A percentile compares a stretch with the other conserved stretches of the same genome.
Evolutionary conservation across 2,113 vertebrate species (phyloP).

Genomic region (Ovis canadensis): DNA sequence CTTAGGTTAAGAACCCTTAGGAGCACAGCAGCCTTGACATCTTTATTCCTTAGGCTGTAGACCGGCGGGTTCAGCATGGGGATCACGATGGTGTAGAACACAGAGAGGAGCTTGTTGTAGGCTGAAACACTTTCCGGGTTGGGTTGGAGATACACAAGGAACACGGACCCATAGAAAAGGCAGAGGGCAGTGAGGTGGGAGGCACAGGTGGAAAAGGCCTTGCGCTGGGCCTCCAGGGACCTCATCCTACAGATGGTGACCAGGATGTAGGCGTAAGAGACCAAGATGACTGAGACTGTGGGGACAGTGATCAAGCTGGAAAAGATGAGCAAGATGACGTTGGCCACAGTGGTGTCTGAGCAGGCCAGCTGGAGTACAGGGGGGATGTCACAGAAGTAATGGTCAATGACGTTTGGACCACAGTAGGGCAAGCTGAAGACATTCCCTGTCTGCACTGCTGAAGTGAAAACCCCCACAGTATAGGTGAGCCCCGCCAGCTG

Average conservation of each 20-base stretch:
- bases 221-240: background rate
- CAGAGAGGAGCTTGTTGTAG: background rate
- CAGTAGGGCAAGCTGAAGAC: constrained; percentile 11
- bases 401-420: background rate
- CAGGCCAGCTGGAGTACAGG: constrained; percentile 37
- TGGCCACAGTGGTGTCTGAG: background rate
- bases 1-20: background rate
- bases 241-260: background rate
- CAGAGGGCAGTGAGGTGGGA: background rate
- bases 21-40: background rate
- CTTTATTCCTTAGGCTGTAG: constrained; percentile 4
- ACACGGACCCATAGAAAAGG: background rate
- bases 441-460: background rate
- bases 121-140: background rate
- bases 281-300: background rate
- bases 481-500: background rate
- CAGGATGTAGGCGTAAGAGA: background rate
- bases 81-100: background rate
- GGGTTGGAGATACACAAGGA: background rate
- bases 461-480: background rate
- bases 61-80: background rate
- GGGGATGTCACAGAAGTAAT: constrained; percentile 20
- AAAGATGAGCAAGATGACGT: background rate
- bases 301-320: background rate
- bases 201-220: background rate